Conservation (phyloP, 2,888 invertebrate genomes). For the Poecilobothrus nobilitatus region DNA sequence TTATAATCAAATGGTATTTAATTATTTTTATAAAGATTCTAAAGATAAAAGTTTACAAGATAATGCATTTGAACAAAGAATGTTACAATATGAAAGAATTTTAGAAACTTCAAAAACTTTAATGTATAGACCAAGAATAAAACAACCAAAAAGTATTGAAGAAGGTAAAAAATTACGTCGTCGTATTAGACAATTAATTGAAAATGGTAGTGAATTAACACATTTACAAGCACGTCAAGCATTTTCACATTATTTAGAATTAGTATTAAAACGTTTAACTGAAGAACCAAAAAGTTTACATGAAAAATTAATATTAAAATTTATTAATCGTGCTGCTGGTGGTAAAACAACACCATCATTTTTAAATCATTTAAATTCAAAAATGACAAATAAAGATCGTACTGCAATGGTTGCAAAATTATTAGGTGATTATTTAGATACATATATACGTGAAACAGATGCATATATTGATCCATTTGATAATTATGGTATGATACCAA, state of each 20-base stretch:
- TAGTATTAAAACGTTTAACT: conserved; percentile 60
- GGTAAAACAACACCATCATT: conserved; percentile 58
- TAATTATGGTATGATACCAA: conserved; percentile 47
- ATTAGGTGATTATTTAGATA: conserved; percentile 68
- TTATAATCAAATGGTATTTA: conserved; percentile 67
- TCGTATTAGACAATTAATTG: conserved; percentile 47
- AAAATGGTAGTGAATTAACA: conserved; percentile 56
- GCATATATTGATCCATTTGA: conserved; percentile 64
- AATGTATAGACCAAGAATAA: conserved; percentile 35
- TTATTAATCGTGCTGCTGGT: conserved; percentile 64
- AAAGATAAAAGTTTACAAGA: conserved; percentile 26
- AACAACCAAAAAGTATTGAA: conserved; percentile 39
- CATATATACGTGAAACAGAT: conserved; percentile 76
- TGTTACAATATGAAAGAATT: conserved; percentile 45
- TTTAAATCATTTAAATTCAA: conserved; percentile 48
- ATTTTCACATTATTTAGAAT: conserved; percentile 68
- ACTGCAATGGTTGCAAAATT: conserved; percentile 78
- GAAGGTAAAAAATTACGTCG: conserved; percentile 36
- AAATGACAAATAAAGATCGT: conserved; percentile 69
- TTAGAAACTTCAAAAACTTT: conserved; percentile 34
- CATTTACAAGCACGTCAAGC: conserved; percentile 61
- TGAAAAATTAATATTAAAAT: conserved; percentile 59
- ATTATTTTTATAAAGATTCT: conserved; percentile 56
- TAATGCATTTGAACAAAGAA: conserved; percentile 41
- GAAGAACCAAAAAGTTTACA: conserved; percentile 39